A percentile compares a stretch with the other conserved stretches of the same genome.
Conservation (phyloP, 1,140 invertebrate species). For the Panulirus ornatus region DNA sequence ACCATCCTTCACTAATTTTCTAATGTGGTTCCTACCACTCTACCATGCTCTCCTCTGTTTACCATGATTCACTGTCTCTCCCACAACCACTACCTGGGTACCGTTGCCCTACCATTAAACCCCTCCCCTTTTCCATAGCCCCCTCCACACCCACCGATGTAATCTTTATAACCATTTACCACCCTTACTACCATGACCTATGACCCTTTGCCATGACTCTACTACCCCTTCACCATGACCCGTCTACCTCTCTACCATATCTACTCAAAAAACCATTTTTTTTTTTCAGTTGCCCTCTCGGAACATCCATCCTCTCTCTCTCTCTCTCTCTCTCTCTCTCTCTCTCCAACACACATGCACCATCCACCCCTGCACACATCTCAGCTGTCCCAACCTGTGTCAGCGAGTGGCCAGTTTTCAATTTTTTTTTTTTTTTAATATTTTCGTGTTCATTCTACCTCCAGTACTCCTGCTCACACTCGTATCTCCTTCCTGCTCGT, state of each 20-base stretch:
- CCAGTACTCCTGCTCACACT: background rate
- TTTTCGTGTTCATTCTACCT: too few species aligned
- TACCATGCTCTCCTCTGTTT: background rate
- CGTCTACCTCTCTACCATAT: background rate
- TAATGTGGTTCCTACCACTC: background rate
- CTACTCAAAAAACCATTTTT: too few species aligned
- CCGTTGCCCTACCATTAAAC: too few species aligned
- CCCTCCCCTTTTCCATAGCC: background rate
- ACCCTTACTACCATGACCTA: background rate
- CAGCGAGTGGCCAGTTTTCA: slow-evolving; percentile 40
- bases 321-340: slow-evolving; percentile 21
- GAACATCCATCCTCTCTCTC: background rate
- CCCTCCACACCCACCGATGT: background rate
- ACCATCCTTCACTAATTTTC: background rate
- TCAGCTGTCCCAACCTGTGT: slow-evolving; percentile 46
- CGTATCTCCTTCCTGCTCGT: background rate
- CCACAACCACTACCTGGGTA: background rate
- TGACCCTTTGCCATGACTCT: background rate
- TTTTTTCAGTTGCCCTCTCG: too few species aligned
- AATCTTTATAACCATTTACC: too few species aligned
- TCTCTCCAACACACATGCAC: slow-evolving; percentile 21
- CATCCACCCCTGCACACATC: background rate
- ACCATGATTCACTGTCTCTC: background rate
- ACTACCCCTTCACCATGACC: too few species aligned
- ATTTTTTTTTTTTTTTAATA: too few species aligned